Evolutionary conservation across 1,140 invertebrate species (phyloP).

Genomic region (Heliconius himera): DNA sequence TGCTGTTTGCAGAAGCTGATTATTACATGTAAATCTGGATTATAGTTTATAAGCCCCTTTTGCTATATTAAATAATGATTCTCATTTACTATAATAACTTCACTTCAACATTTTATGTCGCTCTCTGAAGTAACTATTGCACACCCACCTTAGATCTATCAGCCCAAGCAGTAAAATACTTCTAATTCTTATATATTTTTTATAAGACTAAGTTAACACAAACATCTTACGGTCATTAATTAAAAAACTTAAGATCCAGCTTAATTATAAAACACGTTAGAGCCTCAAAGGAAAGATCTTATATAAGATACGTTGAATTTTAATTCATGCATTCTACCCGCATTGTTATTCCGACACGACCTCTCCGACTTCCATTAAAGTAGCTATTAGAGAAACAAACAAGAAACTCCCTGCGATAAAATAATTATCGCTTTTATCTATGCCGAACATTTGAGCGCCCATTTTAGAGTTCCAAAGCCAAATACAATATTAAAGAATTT

Average conservation of each 20-base stretch:
- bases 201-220: neutral
- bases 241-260: neutral
- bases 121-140: too few relatives aligned
- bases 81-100: too few relatives aligned
- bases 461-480: slow-evolving; percentile 56
- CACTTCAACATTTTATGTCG: too few relatives aligned
- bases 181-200: neutral
- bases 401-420: slow-evolving; percentile 76
- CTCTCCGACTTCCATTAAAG: slow-evolving; percentile 75
- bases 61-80: too few relatives aligned
- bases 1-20: too few relatives aligned
- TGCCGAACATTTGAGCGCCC: slow-evolving; percentile 60
- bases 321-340: slow-evolving; percentile 71
- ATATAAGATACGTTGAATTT: slow-evolving; percentile 55
- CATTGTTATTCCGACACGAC: slow-evolving; percentile 67
- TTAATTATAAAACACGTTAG: slow-evolving; percentile 15
- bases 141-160: too few relatives aligned
- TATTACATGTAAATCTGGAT: too few relatives aligned
- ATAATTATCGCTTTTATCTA: slow-evolving; percentile 79
- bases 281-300: slow-evolving; percentile 43
- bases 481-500: slow-evolving; percentile 74
- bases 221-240: neutral
- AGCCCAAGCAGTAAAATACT: too few relatives aligned
- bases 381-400: slow-evolving; percentile 80
- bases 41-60: too few relatives aligned